Evolutionary conservation across 2,113 vertebrate genomes (phyloP).

Genomic region (Melanerpes aurifrons): DNA sequence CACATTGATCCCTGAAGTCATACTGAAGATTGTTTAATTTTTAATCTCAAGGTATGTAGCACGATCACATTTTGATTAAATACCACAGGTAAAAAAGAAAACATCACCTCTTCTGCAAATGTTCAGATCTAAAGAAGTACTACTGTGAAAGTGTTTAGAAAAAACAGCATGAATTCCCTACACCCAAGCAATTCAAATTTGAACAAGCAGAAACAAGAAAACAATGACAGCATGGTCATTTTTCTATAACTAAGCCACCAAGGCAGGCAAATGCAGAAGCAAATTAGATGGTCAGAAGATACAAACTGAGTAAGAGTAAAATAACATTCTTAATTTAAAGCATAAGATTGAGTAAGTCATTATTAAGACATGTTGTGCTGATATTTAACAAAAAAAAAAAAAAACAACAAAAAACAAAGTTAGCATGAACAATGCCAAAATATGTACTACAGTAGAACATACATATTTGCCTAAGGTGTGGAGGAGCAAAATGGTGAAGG

Average conservation of each 20-base stretch:
- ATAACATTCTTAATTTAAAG: background rate
- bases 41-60: background rate
- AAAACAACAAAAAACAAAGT: background rate
- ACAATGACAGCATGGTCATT: background rate
- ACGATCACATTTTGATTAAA: background rate
- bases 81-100: background rate
- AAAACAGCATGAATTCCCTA: background rate
- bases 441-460: background rate
- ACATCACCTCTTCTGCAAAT: background rate
- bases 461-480: conserved; percentile 38
- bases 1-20: background rate
- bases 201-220: background rate
- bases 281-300: background rate
- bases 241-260: background rate
- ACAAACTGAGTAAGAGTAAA: background rate
- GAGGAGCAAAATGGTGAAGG: background rate
- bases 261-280: background rate
- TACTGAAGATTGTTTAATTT: background rate
- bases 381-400: background rate
- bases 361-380: background rate
- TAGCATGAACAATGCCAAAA: conserved; percentile 14
- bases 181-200: background rate
- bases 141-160: background rate
- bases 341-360: background rate
- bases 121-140: background rate